These are phyloP conservation scores for Archilochus colubris DNA, from an alignment of 2,113 vertebrate species.

Conservation along the genomic window DNA sequence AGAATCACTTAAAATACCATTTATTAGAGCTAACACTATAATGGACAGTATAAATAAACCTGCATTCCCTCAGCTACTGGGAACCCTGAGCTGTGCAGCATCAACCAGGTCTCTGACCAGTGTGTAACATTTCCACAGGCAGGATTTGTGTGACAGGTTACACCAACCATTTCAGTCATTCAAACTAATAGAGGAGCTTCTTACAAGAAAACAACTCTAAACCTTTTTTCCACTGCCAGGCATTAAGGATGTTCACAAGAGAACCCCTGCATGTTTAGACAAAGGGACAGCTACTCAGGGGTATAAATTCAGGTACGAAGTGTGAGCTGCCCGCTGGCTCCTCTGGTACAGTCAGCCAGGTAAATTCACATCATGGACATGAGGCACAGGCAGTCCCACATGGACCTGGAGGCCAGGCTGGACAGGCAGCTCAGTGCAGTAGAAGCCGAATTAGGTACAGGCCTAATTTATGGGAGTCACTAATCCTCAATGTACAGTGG, in stretches of 20 bases:
- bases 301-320: accelerated
- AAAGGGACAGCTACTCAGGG: accelerated
- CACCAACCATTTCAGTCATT: not conserved
- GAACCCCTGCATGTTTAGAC: not conserved
- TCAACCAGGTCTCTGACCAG: not conserved
- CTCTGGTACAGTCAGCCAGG: not conserved
- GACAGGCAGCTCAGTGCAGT: not conserved
- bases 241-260: not conserved
- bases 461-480: accelerated
- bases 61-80: not conserved
- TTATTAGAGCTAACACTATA: not conserved
- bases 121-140: not conserved
- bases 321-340: not conserved
- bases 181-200: not conserved
- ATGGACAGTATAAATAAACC: not conserved
- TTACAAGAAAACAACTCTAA: not conserved
- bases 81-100: not conserved
- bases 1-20: not conserved
- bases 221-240: not conserved
- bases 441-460: not conserved
- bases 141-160: not conserved
- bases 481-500: accelerated
- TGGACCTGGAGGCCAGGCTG: not conserved
- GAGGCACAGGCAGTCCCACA: accelerated
- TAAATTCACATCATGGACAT: accelerated